Evolutionary conservation across 92 coral and sea anemone genomes (phyloP), one percentile per base, ranked within the genome.

Genomic region (Porites lobata): DNA sequence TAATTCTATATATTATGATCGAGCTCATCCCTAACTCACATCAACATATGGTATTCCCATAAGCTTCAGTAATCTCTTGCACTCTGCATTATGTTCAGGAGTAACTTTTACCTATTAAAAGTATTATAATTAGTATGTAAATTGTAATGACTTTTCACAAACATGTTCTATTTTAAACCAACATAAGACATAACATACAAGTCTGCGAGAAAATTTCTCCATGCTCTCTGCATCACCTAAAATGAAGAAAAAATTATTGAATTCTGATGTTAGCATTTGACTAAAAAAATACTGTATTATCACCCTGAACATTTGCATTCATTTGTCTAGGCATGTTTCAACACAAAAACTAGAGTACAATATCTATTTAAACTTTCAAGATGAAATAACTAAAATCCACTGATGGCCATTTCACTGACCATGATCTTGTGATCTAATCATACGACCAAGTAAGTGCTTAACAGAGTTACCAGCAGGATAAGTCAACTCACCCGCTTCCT

Each of bases 41-140:
- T 95, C 93, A 70, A 96, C 81, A 84, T 90, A 95, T 1, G 99
- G 99, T 20, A 96, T 80, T 51, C 99, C 99, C 98, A 96, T 96
- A 8, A 96, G 81, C 47, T 85, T 86, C 18, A 96, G 85, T 24
- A 96, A 89, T 65, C 71, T 95, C 77, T 92, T 95, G 83, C 99
- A 96, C 38, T 96, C 99, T 11, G 92, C 94, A 83, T 94, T 93
- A 77, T 96, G 98, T 64, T 96, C 96, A 65, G 85, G 94, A 57
- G 99, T 95, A 9, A 96, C 99, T 87, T 94, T 90, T 20, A 96
- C 99, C 99, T 96, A 67, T 15, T 66, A 78, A 15, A 72, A 18
- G 64, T 13, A 18, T 58, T 77, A 81, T 53, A 68, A 4, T 29
- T 29, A 38, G 47, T 38, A 38, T 4, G 47, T 4, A 38, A 38